Conservation (phyloP, 35 echinoderm and acorn worm species). For the Eucidaris tribuloides region DNA sequence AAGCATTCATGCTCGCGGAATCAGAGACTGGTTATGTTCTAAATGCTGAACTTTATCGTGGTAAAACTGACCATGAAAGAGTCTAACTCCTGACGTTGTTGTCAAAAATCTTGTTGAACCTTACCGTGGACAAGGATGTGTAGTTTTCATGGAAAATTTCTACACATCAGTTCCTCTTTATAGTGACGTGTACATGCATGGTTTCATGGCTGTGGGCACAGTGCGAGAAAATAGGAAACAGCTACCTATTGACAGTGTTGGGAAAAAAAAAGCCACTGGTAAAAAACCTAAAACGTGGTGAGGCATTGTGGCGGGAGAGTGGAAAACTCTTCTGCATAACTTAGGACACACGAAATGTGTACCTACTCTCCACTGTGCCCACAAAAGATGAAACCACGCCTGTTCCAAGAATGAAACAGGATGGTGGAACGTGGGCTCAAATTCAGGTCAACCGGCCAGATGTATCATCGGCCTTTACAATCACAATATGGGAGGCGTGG, state of each 20-base stretch:
- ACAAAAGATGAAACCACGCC: neutral
- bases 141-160: neutral
- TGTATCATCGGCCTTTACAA: neutral
- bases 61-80: neutral
- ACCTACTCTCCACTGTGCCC: neutral
- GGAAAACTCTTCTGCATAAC: neutral
- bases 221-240: neutral
- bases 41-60: neutral
- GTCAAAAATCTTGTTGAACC: neutral
- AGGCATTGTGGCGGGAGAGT: neutral
- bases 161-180: neutral
- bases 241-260: neutral
- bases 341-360: neutral
- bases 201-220: neutral
- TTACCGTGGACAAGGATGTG: neutral
- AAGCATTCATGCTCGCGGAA: neutral
- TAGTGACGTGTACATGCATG: neutral
- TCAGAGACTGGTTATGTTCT: neutral
- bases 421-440: neutral
- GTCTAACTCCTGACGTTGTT: neutral
- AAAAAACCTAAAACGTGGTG: neutral
- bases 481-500: neutral
- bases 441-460: neutral
- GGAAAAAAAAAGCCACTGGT: neutral
- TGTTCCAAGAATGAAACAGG: neutral